These are phyloP conservation scores for Drosophila yooni DNA, from an alignment of 2,888 invertebrate genomes.

Conservation along the genomic window DNA sequence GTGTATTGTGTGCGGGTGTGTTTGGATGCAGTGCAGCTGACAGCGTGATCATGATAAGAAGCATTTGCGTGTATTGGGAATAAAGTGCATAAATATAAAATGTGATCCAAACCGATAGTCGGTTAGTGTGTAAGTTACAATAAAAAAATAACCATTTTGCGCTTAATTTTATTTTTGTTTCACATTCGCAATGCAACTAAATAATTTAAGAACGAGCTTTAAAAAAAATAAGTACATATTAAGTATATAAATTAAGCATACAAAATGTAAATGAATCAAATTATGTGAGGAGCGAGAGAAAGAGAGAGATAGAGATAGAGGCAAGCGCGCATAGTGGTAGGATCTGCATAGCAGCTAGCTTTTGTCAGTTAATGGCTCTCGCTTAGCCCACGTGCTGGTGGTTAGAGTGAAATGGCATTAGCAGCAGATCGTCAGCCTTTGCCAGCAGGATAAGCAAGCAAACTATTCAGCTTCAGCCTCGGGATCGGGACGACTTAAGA, in stretches of 20 bases:
- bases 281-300: neutral
- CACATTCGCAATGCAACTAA: slow-evolving; percentile 40
- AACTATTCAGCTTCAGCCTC: slow-evolving; percentile 73
- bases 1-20: neutral
- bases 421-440: slow-evolving; percentile 22
- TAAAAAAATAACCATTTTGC: slow-evolving; percentile 45
- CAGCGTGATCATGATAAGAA: slow-evolving; percentile 12
- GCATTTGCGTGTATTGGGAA: slow-evolving; percentile 4
- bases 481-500: slow-evolving; percentile 84
- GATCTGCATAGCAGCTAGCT: slow-evolving; percentile 35
- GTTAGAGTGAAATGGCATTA: slow-evolving; percentile 50
- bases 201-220: slow-evolving; percentile 15
- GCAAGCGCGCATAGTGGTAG: slow-evolving; percentile 17
- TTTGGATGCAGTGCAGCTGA: slow-evolving; percentile 16
- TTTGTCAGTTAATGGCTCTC: slow-evolving; percentile 32
- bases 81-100: slow-evolving; percentile 11
- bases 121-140: slow-evolving; percentile 33
- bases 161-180: slow-evolving; percentile 42
- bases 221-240: slow-evolving; percentile 6
- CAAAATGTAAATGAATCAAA: slow-evolving; percentile 26
- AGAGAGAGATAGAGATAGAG: slow-evolving; percentile 5
- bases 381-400: slow-evolving; percentile 15
- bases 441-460: slow-evolving; percentile 16
- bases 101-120: slow-evolving; percentile 37
- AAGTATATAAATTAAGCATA: slow-evolving; percentile 14